Evolutionary conservation across 2,888 invertebrate genomes (phyloP).

Genomic region (Stenchaetothrips biformis): DNA sequence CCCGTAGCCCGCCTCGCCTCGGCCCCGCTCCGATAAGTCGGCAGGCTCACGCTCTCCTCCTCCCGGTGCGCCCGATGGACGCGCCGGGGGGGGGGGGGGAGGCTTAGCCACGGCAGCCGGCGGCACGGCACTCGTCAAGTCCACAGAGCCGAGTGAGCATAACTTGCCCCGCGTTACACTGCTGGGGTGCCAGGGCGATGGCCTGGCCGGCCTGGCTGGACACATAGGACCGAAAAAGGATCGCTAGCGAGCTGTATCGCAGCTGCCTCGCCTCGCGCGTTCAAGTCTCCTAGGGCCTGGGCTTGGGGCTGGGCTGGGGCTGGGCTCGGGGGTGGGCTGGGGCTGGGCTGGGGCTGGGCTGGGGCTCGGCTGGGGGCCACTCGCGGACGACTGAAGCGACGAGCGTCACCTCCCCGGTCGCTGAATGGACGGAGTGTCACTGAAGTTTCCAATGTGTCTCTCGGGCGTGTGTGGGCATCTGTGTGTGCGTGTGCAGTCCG

Average conservation of each 20-base stretch:
- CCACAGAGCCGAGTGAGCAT: not conserved
- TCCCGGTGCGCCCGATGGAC: not conserved
- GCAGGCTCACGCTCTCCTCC: not conserved
- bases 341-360: not conserved
- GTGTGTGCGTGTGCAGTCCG: not conserved
- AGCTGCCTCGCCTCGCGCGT: not conserved
- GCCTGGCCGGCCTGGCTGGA: too few relatives aligned
- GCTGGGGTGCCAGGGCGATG: too few relatives aligned
- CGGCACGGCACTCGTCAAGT: not conserved
- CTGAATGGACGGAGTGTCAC: not conserved
- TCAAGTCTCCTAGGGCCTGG: not conserved
- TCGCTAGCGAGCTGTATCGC: too few relatives aligned
- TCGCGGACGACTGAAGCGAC: too few relatives aligned
- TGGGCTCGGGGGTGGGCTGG: too few relatives aligned
- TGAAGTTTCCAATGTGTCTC: not conserved
- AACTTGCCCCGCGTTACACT: too few relatives aligned
- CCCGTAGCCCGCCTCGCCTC: not conserved
- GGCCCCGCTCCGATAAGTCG: slow-evolving; percentile 4
- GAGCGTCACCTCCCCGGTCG: too few relatives aligned
- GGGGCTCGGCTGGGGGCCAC: not conserved
- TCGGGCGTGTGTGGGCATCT: not conserved
- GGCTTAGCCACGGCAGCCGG: not conserved
- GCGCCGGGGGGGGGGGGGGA: not conserved
- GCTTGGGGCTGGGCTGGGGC: too few relatives aligned
- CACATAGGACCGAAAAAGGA: not conserved